Conservation (phyloP, 1,140 invertebrate genomes). For the Phocides pigmalion region DNA sequence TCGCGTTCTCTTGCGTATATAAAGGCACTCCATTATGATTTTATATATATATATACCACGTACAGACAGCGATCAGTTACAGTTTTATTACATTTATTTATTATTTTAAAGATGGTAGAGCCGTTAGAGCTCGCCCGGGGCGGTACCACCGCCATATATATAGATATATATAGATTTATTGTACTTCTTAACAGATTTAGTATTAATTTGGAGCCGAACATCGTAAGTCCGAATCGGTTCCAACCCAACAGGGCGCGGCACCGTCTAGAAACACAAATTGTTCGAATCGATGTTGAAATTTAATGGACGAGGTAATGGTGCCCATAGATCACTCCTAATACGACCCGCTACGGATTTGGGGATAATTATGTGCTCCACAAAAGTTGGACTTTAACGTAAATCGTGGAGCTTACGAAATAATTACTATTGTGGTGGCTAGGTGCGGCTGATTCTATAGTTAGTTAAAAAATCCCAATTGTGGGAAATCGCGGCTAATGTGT, state of each 20-base stretch:
- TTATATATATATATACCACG: too few relatives aligned
- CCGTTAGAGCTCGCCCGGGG: too few relatives aligned
- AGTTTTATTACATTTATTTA: too few relatives aligned
- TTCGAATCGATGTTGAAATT: conserved; percentile 13
- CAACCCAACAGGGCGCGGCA: conserved; percentile 15
- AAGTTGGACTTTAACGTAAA: conserved; percentile 5
- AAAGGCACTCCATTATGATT: too few relatives aligned
- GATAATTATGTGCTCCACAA: conserved; percentile 24
- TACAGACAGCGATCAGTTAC: too few relatives aligned
- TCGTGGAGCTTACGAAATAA: conserved; percentile 18
- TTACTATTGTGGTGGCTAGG: conserved; percentile 7
- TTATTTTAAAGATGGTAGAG: too few relatives aligned
- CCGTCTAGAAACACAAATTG: conserved; percentile 13
- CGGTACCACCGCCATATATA: too few relatives aligned
- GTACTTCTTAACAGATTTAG: too few relatives aligned
- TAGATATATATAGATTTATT: too few relatives aligned
- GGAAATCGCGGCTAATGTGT: too few relatives aligned
- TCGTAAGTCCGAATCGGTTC: conserved; percentile 1
- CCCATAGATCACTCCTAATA: conserved; percentile 22
- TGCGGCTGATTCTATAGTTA: not conserved
- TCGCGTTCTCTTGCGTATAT: too few relatives aligned
- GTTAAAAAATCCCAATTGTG: not conserved
- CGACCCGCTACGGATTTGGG: conserved; percentile 12
- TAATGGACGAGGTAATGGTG: conserved; percentile 22
- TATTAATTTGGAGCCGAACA: conserved; percentile 1